Base-by-base conservation (phyloP, 2,797 vertebrate species). In the Eremophila alpestris region DNA sequence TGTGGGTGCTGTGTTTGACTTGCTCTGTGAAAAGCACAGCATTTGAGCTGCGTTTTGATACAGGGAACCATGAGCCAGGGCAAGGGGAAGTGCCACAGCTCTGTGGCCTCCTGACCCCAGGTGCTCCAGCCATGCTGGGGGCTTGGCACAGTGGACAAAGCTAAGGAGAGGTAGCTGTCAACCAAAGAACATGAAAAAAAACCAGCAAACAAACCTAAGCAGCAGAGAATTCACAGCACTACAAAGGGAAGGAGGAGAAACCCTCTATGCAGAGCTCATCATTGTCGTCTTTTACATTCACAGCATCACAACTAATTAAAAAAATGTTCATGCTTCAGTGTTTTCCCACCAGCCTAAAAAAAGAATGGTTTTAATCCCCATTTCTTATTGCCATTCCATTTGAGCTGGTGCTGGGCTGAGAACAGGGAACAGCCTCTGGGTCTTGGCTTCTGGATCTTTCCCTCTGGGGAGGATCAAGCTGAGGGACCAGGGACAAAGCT, bases 271-370 rank as follows among this genome's bases (percentile, higher is more conserved):
- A 34, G 23, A 49, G 43, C 9, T 13, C 5, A 30, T 52, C 17
- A 0, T 26, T 54, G 36, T 29, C 48, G 22, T 80, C 79, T 95
- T 65, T 46, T 24, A n/a, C 19, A 34, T 38, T 43, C 3, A 4
- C 64, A 80, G 78, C 52, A 71, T 8, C 68, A 69, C 48, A 77
- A 78, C 55, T 88, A 93, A 93, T 85, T 86, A 76, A 79, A 86
- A 86, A 90, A 16, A 19, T 52, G 49, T n/a, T 93, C 84, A 83
- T 69, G 56, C 79, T 84, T 82, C 48, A 17, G 52, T 90, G 15
- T 92, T 92, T 94, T 90, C 68, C 89, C 78, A 62, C 29, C 4
- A 17, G 40, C 23, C 73, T 34, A 23, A 69, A 45, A 20, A 65
- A 30, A 29, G 54, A 58, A 34, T 4, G 10, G 34, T 48, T 90